A percentile compares a stretch with the other conserved stretches of the same genome.
Conservation (phyloP, 2,888 invertebrate genomes). For the Cantharis rufa region DNA sequence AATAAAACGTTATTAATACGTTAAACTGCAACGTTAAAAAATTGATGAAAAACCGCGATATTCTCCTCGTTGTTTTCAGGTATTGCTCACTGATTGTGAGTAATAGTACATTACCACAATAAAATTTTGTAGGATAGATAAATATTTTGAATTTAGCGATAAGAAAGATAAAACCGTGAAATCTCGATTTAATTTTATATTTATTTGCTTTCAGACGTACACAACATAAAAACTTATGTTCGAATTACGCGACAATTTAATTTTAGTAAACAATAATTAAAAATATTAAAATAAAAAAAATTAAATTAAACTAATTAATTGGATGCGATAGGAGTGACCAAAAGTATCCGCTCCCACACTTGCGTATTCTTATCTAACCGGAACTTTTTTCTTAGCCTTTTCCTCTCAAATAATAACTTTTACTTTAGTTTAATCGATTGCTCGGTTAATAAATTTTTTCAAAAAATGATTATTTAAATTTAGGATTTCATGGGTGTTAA, state of each 20-base stretch:
- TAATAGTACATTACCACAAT: too few species aligned
- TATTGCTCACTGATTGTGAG: too few species aligned
- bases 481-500: not conserved
- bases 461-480: not conserved
- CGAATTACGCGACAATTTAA: not conserved
- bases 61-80: too few species aligned
- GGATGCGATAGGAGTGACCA: constrained; percentile 25
- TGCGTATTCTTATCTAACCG: constrained; percentile 28
- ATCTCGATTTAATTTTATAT: not conserved
- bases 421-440: constrained; percentile 1
- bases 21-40: too few species aligned
- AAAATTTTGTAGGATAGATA: too few species aligned
- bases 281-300: not conserved
- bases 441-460: not conserved
- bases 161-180: too few species aligned
- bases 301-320: not conserved
- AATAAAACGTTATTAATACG: too few species aligned
- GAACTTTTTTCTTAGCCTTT: constrained; percentile 30
- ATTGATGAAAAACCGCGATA: too few species aligned
- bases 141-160: too few species aligned
- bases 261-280: constrained; percentile 11
- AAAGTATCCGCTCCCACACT: constrained; percentile 31
- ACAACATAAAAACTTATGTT: too few species aligned
- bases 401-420: constrained; percentile 14
- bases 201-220: not conserved